Base-by-base conservation (phyloP, 2,113 vertebrate species). In the Peucedramus taeniatus region DNA sequence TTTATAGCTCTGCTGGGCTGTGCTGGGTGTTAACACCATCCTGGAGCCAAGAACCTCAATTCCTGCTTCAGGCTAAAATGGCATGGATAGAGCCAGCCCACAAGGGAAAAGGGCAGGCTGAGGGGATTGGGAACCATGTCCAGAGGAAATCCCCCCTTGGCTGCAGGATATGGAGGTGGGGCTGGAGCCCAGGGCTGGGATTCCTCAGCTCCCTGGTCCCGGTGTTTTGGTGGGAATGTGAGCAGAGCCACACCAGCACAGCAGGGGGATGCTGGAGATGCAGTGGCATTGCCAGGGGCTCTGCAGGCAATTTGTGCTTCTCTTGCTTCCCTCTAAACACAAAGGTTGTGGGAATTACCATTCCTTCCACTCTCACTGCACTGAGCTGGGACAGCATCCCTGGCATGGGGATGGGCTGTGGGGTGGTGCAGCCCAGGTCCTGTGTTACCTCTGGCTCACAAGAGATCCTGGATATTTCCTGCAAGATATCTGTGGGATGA, bases 211-310 rank as follows among this genome's bases (percentile, higher is more conserved):
- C 39, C 61, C 17, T 37, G 53, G 3, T n/a, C 13, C 20, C 0
- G 0, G 27, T 0, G 3, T 44, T 65, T 40, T 4, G 13, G 15
- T 27, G 31, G 42, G 27, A 76, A 18, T 33, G 16, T 1, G 7
- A n/a, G 30, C 45, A 61, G 68, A 74, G 23, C 19, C 47, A n/a
- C 56, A n/a, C 1, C 31, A 31, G 61, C 65, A 61, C 15, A 33
- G n/a, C n/a, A n/a, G n/a, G 39, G 40, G 57, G 24, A 31, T 22
- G 51, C 30, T 61, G 61, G 3, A 0, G 19, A 6, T 16, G 0
- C 14, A n/a, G 33, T 1, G 4, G 14, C 71, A 44, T 6, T 50
- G 42, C 60, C 40, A 51, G 33, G 49, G 51, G 21, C 44, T 77
- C 64, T 60, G 60, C 24, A 23, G 15, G 37, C 23, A 54, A 1